Evolutionary conservation across 2,888 invertebrate genomes (phyloP).

Genomic region (Ceramica pisi): DNA sequence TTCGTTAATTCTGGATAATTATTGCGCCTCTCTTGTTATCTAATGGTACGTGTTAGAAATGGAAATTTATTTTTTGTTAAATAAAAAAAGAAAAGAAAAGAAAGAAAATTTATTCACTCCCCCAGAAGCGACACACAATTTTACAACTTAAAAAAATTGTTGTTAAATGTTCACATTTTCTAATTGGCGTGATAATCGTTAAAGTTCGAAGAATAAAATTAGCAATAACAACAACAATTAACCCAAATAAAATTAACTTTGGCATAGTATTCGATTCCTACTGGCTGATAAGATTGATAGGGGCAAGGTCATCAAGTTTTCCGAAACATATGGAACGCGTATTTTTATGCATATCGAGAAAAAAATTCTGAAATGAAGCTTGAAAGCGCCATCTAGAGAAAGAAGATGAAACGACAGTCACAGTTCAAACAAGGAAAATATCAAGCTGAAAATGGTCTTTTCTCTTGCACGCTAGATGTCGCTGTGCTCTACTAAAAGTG

Average conservation of each 20-base stretch:
- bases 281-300: not conserved
- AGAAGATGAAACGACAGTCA: constrained; percentile 10
- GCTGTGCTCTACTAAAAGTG: not conserved
- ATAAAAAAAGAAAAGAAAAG: no score
- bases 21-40: constrained; percentile 65
- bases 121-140: no score
- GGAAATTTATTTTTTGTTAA: constrained; percentile 2
- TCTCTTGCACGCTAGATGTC: constrained; percentile 51
- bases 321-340: not conserved
- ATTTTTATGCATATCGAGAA: not conserved
- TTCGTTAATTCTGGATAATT: constrained; percentile 76
- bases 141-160: no score
- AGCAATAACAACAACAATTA: constrained; percentile 5
- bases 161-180: constrained; percentile 32
- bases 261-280: not conserved
- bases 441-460: not conserved
- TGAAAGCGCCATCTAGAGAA: constrained; percentile 26
- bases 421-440: not conserved
- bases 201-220: constrained; percentile 9
- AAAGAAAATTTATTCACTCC: no score
- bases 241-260: constrained; percentile 6
- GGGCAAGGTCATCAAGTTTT: constrained; percentile 1
- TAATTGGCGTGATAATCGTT: constrained; percentile 15
- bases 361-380: not conserved
- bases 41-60: constrained; percentile 54